Evolutionary conservation across 2,113 vertebrate genomes (phyloP).

Genomic region (Dasyurus viverrinus): DNA sequence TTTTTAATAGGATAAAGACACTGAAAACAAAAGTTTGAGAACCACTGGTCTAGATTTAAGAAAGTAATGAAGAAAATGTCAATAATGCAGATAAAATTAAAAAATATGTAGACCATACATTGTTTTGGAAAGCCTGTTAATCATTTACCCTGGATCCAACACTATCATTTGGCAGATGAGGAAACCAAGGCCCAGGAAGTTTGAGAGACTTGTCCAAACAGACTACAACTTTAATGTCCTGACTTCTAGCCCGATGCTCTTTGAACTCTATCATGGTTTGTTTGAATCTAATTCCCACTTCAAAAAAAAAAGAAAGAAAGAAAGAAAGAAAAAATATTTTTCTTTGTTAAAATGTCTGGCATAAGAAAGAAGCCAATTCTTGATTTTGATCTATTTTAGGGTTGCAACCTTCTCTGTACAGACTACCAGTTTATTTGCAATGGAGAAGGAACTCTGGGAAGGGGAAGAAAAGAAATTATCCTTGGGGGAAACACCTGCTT

Average conservation of each 20-base stretch:
- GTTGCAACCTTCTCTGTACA: neutral
- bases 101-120: neutral
- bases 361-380: neutral
- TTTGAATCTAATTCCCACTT: neutral
- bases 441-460: neutral
- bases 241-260: neutral
- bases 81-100: neutral
- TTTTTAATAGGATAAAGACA: too few relatives aligned
- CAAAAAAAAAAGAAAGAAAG: neutral
- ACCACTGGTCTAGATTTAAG: neutral
- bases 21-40: too few relatives aligned
- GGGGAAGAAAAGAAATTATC: neutral
- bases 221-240: neutral
- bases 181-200: neutral
- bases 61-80: neutral
- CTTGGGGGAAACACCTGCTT: slow-evolving; percentile 2
- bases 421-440: neutral
- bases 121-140: neutral
- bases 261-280: neutral
- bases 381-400: slow-evolving; percentile 3
- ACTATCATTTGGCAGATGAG: neutral
- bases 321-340: neutral
- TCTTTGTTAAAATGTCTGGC: slow-evolving; percentile 22
- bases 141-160: neutral
- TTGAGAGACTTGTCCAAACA: neutral